Evolutionary conservation across 2,888 invertebrate genomes (phyloP).

Genomic region (Himalopsyche kuldschensis): DNA sequence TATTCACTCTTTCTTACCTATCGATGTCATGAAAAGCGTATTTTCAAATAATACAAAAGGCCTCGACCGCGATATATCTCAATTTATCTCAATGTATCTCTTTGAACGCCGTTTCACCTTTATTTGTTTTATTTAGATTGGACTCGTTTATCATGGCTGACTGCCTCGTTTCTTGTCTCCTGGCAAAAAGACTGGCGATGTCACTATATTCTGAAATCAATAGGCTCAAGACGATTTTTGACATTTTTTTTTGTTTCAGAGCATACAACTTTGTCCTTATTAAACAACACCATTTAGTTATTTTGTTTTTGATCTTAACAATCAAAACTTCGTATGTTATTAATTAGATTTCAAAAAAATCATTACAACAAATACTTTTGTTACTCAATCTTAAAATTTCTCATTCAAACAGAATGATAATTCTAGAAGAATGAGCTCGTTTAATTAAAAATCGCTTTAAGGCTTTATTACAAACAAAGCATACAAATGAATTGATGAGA

Average conservation of each 20-base stretch:
- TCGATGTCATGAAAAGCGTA: not conserved
- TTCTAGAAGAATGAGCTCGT: no score
- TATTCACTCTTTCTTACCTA: not conserved
- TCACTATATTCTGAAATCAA: slow-evolving; percentile 10
- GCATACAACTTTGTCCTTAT: not conserved
- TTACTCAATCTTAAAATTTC: no score
- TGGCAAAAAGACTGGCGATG: not conserved
- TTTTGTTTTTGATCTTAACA: no score
- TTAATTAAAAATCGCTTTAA: no score
- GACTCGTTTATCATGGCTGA: slow-evolving; percentile 29
- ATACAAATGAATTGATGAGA: no score
- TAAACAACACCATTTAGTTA: not conserved
- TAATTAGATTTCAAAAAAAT: no score
- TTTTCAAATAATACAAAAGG: not conserved
- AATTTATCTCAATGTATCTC: slow-evolving; percentile 36
- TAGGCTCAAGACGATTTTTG: not conserved
- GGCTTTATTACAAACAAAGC: no score
- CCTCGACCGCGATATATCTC: slow-evolving; percentile 32
- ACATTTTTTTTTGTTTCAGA: not conserved
- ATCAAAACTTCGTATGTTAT: no score
- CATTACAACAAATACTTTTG: no score
- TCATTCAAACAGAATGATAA: no score
- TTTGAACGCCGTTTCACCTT: slow-evolving; percentile 32
- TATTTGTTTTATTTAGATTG: slow-evolving; percentile 36
- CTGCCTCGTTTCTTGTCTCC: not conserved